Percentiles rank a stretch among this genome's conserved stretches.
phyloP scores from a whole-genome alignment of 1,140 invertebrate genomes.

The Drosophila pectinifera region DNA sequence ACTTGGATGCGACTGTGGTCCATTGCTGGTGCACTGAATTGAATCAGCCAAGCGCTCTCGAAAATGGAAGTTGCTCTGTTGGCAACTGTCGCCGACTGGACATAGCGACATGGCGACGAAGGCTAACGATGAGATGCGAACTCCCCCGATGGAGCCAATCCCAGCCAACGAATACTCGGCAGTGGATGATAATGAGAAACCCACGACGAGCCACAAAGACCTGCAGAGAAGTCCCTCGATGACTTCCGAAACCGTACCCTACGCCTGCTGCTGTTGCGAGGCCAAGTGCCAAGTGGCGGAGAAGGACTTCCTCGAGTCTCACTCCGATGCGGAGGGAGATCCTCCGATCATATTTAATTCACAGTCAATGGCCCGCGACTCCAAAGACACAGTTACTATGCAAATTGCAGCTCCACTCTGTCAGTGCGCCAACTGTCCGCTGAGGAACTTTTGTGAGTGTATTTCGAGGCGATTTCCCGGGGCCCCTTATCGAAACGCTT shows the following conservation, averaged over 20 bases:
- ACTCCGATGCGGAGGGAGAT: conserved; percentile 32
- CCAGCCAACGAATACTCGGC: background rate
- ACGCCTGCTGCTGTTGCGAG: conserved; percentile 57
- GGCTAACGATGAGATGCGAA: conserved; percentile 7
- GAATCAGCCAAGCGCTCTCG: background rate
- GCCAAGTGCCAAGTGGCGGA: conserved; percentile 26
- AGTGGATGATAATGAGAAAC: background rate
- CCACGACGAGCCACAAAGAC: conserved; percentile 11
- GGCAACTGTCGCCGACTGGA: conserved; percentile 43
- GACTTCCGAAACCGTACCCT: conserved; percentile 29
- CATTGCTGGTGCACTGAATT: background rate
- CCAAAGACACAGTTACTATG: conserved; percentile 51
- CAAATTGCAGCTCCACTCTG: conserved; percentile 57
- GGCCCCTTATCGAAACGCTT: conserved; percentile 67
- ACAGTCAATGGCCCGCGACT: conserved; percentile 21
- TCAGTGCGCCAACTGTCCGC: conserved; percentile 75
- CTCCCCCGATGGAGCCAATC: background rate
- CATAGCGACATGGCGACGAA: conserved; percentile 30
- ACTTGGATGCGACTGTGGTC: background rate
- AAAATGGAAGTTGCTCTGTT: conserved; percentile 59
- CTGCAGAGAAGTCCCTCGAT: conserved; percentile 13
- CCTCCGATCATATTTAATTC: conserved; percentile 31
- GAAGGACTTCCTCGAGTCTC: conserved; percentile 44
- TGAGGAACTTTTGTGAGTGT: conserved; percentile 80
- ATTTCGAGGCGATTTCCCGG: background rate